Percentiles rank a stretch among this genome's conserved stretches.
Evolutionary conservation across 2,888 invertebrate species (phyloP).

Genomic region (Zhengitettix transpicula): DNA sequence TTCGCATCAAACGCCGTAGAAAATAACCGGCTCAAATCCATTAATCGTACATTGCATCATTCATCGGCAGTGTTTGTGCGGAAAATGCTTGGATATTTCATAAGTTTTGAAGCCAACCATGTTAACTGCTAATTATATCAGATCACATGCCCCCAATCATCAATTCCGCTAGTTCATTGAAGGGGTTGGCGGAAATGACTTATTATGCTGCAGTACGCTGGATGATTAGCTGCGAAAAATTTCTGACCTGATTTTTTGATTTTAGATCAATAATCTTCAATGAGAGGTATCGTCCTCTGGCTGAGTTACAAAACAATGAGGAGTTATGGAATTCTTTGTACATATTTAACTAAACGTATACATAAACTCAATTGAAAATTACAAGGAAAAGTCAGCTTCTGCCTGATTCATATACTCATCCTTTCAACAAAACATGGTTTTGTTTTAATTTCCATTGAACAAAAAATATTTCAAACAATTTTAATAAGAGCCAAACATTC

Average conservation of each 20-base stretch:
- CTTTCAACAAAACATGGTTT: slow-evolving; percentile 10
- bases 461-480: slow-evolving; percentile 15
- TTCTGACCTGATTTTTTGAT: slow-evolving; percentile 13
- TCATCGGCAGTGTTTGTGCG: slow-evolving; percentile 19
- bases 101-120: slow-evolving; percentile 19
- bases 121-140: slow-evolving; percentile 20
- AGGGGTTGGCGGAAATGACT: slow-evolving; percentile 17
- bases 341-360: slow-evolving; percentile 15
- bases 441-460: not conserved
- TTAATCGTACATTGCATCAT: slow-evolving; percentile 20
- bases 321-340: slow-evolving; percentile 16
- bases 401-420: slow-evolving; percentile 16
- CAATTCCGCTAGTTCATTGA: slow-evolving; percentile 16
- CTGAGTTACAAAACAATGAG: slow-evolving; percentile 15
- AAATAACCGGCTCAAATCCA: slow-evolving; percentile 18
- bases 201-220: slow-evolving; percentile 14
- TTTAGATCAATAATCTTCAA: slow-evolving; percentile 14
- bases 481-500: slow-evolving; percentile 16
- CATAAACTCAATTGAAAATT: slow-evolving; percentile 15
- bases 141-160: slow-evolving; percentile 1
- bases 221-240: too few relatives aligned
- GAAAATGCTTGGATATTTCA: slow-evolving; percentile 20
- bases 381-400: slow-evolving; percentile 16
- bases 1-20: slow-evolving; percentile 18
- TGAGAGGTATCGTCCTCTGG: slow-evolving; percentile 14